Evolutionary conservation across 2,113 vertebrate species (phyloP).

Genomic region (Nyctereutes procyonoides): DNA sequence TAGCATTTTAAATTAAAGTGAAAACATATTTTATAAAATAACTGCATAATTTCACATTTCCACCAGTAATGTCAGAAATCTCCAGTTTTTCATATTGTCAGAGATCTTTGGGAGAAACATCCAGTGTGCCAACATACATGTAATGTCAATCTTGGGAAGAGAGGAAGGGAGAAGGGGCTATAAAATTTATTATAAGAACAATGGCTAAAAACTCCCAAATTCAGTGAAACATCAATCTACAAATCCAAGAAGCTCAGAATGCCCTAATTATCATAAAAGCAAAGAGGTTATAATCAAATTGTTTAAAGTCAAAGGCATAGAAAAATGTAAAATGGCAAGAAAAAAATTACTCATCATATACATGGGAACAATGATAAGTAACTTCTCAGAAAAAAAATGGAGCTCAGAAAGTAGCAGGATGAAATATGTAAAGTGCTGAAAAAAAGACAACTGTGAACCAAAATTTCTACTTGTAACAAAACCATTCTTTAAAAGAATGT

Average conservation of each 20-base stretch:
- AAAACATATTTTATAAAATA: background rate
- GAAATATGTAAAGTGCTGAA: background rate
- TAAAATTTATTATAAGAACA: background rate
- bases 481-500: background rate
- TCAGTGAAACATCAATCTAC: background rate
- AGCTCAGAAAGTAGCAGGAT: background rate
- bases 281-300: background rate
- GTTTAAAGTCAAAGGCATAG: background rate
- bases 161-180: background rate
- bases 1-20: background rate
- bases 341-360: background rate
- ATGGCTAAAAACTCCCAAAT: background rate
- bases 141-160: background rate
- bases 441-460: background rate
- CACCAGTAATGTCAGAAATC: background rate
- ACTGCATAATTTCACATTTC: background rate
- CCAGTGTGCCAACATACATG: background rate
- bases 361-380: background rate
- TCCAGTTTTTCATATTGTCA: background rate
- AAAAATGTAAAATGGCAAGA: background rate
- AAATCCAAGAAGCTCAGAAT: background rate
- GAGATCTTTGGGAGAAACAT: background rate
- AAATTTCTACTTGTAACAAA: background rate
- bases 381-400: background rate
- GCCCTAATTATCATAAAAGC: background rate